A percentile compares a stretch with the other conserved stretches of the same genome.
Conservation (phyloP, 2,113 vertebrate species). For the Cavia porcellus region DNA sequence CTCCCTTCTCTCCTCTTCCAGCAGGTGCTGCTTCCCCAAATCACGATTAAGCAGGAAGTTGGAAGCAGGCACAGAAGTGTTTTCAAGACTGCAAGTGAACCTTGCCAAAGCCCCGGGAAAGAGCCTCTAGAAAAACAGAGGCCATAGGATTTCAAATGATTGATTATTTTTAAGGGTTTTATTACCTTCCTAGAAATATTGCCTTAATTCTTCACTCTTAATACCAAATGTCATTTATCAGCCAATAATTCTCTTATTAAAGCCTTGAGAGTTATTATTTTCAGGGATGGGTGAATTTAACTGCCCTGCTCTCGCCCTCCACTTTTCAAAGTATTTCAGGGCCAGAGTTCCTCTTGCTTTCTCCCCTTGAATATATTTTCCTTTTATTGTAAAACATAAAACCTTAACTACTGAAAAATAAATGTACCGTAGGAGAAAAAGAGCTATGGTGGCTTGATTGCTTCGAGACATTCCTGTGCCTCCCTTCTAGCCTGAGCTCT, state of each 20-base stretch:
- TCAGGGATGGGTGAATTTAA: slow-evolving; percentile 79
- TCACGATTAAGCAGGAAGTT: slow-evolving; percentile 63
- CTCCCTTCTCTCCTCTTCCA: background rate
- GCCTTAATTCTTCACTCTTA: slow-evolving; percentile 73
- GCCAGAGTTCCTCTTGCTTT: slow-evolving; percentile 51
- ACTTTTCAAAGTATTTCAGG: slow-evolving; percentile 67
- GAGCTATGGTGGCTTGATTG: background rate
- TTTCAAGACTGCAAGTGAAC: slow-evolving; percentile 1
- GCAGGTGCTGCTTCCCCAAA: slow-evolving; percentile 32
- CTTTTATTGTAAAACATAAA: slow-evolving; percentile 69
- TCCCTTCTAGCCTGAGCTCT: background rate
- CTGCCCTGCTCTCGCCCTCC: slow-evolving; percentile 37
- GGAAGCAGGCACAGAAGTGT: slow-evolving; percentile 36
- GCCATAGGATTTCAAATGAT: slow-evolving; percentile 56
- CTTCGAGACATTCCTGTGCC: background rate
- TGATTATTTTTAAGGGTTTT: slow-evolving; percentile 76
- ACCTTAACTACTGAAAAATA: slow-evolving; percentile 52
- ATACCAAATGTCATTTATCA: slow-evolving; percentile 76
- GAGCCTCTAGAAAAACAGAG: slow-evolving; percentile 58
- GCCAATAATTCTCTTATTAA: slow-evolving; percentile 73
- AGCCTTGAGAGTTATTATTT: slow-evolving; percentile 72
- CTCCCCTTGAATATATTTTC: background rate
- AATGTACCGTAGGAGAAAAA: slow-evolving; percentile 52
- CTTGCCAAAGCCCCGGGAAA: slow-evolving; percentile 58
- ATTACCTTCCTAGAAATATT: slow-evolving; percentile 70